A percentile compares a stretch with the other conserved stretches of the same genome.
These are phyloP conservation scores for Rostratula benghalensis DNA, from an alignment of 2,113 vertebrate species.

Conservation along the genomic window DNA sequence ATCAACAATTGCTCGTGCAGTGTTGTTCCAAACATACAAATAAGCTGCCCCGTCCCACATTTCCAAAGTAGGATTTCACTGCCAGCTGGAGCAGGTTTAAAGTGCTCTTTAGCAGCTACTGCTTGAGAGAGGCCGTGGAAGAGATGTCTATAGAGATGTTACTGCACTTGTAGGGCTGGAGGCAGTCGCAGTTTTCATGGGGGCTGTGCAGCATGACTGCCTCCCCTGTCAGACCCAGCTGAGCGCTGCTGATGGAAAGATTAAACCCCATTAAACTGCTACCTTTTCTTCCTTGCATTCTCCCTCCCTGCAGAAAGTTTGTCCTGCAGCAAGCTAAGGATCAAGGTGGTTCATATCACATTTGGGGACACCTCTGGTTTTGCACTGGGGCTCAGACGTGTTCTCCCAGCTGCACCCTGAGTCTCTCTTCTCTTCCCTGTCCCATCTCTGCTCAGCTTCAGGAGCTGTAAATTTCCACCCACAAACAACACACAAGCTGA, in stretches of 20 bases:
- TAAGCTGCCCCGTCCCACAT: background rate
- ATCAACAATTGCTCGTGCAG: background rate
- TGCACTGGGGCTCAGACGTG: background rate
- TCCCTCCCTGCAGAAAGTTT: background rate
- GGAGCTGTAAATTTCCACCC: constrained; percentile 32
- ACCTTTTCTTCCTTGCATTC: background rate
- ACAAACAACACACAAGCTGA: background rate
- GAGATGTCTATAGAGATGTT: background rate
- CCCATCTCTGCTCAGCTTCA: background rate
- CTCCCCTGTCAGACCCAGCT: background rate
- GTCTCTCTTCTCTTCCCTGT: background rate
- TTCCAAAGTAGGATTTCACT: background rate
- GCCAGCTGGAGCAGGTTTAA: background rate
- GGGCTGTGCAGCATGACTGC: background rate
- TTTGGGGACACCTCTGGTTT: background rate
- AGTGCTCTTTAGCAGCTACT: background rate
- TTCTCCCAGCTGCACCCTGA: background rate
- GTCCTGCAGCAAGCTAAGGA: background rate
- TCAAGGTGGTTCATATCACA: background rate
- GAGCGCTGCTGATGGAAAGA: background rate
- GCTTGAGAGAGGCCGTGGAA: background rate
- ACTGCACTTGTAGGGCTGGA: background rate
- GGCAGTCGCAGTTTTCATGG: background rate
- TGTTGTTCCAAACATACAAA: constrained; percentile 14
- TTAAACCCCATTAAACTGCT: background rate